phyloP scores from a whole-genome alignment of 1,140 invertebrate species.

The Drosophila tristis region DNA sequence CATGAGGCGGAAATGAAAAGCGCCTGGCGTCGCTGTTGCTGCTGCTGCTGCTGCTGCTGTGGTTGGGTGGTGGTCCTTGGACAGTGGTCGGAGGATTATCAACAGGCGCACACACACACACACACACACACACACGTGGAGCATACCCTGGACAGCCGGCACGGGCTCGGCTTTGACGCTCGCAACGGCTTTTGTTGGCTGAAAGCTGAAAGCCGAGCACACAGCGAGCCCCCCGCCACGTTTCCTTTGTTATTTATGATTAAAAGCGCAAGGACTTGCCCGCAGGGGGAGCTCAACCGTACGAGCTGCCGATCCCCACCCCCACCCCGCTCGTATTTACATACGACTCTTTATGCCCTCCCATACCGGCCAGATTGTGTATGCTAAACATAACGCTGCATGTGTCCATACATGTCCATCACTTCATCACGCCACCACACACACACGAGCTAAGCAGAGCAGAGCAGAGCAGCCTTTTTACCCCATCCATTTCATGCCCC shows the following conservation, averaged over 20 bases:
- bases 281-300: constrained; percentile 14
- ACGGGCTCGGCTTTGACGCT: constrained; percentile 41
- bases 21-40: constrained; percentile 44
- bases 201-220: constrained; percentile 66
- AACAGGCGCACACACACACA: constrained; percentile 59
- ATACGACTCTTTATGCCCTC: constrained; percentile 19
- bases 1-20: constrained; percentile 79
- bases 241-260: constrained; percentile 82
- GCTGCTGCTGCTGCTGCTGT: background rate
- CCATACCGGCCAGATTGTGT: constrained; percentile 46
- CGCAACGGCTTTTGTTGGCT: constrained; percentile 66
- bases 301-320: background rate
- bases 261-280: constrained; percentile 80
- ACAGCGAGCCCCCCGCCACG: constrained; percentile 63
- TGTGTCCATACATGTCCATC: constrained; percentile 82
- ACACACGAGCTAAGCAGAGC: background rate
- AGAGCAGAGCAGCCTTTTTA: background rate
- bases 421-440: constrained; percentile 80
- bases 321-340: constrained; percentile 41
- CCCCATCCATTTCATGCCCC: background rate
- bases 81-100: constrained; percentile 66
- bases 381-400: constrained; percentile 82
- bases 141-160: constrained; percentile 35
- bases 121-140: background rate
- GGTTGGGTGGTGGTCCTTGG: constrained; percentile 11